Evolutionary conservation across 2,888 invertebrate species (phyloP), one percentile per base, ranked within the genome.

Genomic region (Dynastes tityus): DNA sequence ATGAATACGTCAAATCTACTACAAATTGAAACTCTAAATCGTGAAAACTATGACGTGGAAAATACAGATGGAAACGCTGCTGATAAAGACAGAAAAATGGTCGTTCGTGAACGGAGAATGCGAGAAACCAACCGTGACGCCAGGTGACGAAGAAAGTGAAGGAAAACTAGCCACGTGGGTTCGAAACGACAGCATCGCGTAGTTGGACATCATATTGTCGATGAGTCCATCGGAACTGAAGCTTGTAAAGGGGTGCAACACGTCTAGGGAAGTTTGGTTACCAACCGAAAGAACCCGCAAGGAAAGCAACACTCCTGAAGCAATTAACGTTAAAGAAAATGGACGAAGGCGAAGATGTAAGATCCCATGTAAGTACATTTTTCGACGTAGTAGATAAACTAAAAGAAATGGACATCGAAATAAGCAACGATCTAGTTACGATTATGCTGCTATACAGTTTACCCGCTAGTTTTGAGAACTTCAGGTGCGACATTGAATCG

Each of bases 301-400:
- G 86, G 53, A 89, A 89, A 78, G 88, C 88, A 0, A 87, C 86
- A 2, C 79, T 89, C 3, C 78, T 89, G 13, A 89, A 89, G 71
- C 82, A 85, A 53, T 80, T 89, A 2, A 84, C 84, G 2, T 76
- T 87, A 4, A 84, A 84, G 8, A 84, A 84, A 49, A 87, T 89
- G 87, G 58, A 75, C 16, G 85, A 40, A 87, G 79, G 78, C 2
- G 84, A 82, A 0, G 86, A 87, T 75, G 83, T 88, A 2, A 81
- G 85, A 16, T 84, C 85, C 11, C 87, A 88, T 80, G 67, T 88
- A 2, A 82, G 82, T 49, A 83, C 82, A 16, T 87, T 88, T 77
- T 86, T 88, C 76, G 86, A 87, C 27, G 81, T 84, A 1, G 85
- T 88, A 9, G 85, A 85, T 63, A 87, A 86, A 79, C 74, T 88